phyloP scores from a whole-genome alignment of 2,888 invertebrate species.

The Crioceris asparagi region DNA sequence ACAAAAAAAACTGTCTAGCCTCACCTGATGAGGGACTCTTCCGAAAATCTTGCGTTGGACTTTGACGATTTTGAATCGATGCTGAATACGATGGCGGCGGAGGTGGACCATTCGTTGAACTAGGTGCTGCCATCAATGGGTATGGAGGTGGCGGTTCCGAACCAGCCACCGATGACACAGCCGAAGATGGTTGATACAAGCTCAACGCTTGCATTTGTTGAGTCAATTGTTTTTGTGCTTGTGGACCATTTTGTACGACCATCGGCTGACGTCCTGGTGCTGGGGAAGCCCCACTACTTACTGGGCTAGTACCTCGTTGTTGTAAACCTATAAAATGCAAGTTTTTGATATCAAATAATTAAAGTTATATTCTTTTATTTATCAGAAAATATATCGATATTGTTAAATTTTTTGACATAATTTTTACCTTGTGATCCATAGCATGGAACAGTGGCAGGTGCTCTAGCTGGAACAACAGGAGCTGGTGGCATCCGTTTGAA shows the following conservation, averaged over 20 bases:
- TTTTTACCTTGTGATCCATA: conserved; percentile 1
- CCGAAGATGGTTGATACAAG: conserved; percentile 55
- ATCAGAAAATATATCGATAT: too few species aligned
- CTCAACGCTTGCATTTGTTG: conserved; percentile 83
- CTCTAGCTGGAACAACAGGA: conserved; percentile 51
- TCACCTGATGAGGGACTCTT: conserved; percentile 66
- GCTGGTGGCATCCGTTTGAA: conserved; percentile 69
- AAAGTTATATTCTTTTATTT: too few species aligned
- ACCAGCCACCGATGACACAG: conserved; percentile 44
- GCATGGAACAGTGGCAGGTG: neutral
- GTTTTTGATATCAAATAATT: too few species aligned
- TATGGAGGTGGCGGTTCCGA: conserved; percentile 54
- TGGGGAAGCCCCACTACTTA: conserved; percentile 33
- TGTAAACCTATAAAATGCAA: conserved; percentile 1
- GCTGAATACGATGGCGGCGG: conserved; percentile 79
- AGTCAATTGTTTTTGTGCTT: conserved; percentile 70
- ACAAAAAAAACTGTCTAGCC: too few species aligned
- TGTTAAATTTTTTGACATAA: too few species aligned
- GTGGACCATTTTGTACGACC: conserved; percentile 51
- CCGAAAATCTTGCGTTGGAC: conserved; percentile 68
- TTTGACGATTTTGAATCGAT: conserved; percentile 78
- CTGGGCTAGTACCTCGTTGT: conserved; percentile 53
- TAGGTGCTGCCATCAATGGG: conserved; percentile 42
- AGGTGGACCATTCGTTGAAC: conserved; percentile 49
- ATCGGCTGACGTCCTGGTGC: conserved; percentile 54